Conservation (phyloP, 2,797 vertebrate genomes). For the Scolopax bukidnonensis region DNA sequence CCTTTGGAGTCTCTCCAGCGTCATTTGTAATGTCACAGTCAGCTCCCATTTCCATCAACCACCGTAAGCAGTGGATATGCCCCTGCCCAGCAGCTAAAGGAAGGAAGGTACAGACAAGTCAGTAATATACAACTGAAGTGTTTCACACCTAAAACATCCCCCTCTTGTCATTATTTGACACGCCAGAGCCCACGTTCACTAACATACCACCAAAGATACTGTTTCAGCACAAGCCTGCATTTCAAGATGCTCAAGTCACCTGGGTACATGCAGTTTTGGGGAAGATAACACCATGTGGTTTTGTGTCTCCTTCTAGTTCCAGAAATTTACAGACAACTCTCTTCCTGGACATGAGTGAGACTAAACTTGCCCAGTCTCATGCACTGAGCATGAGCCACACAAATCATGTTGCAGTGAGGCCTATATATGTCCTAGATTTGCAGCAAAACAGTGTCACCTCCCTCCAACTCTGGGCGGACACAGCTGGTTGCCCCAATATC, state of each 20-base stretch:
- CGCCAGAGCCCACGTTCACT: neutral
- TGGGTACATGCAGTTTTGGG: neutral
- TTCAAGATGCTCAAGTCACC: neutral
- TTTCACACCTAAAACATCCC: neutral
- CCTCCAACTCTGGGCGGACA: neutral
- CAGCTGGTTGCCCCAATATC: neutral
- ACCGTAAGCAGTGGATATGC: conserved; percentile 79
- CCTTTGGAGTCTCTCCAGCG: conserved; percentile 79
- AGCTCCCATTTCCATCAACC: conserved; percentile 82
- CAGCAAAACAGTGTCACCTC: neutral
- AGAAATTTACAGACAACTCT: neutral
- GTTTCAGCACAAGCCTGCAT: neutral
- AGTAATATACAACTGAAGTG: neutral
- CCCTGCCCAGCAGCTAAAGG: conserved; percentile 80
- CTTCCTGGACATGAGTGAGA: neutral
- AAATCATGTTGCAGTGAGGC: neutral
- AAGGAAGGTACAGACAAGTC: neutral
- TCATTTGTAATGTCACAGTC: conserved; percentile 77
- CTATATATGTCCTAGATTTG: neutral
- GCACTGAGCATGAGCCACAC: neutral
- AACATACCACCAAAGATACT: neutral
- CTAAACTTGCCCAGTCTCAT: neutral
- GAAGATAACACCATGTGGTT: neutral
- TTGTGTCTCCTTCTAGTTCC: neutral
- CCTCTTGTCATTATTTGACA: neutral